Evolutionary conservation across 2,797 vertebrate species (phyloP), one percentile per base, ranked within the genome.

Genomic region (Helicolenus hilgendorfi): DNA sequence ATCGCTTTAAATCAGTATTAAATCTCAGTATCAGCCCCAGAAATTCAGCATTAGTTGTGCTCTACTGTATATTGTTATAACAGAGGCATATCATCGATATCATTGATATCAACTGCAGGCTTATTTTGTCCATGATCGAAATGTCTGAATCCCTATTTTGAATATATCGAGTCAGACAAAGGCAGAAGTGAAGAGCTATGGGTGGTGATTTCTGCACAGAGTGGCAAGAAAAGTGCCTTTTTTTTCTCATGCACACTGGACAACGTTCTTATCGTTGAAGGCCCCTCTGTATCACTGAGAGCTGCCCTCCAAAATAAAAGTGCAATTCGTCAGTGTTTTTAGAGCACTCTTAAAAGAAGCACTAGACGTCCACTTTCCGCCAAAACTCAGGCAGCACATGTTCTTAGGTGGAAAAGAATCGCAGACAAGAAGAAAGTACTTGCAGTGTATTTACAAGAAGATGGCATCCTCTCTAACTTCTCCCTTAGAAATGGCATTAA

Each of bases 401-500:
- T 49, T 20, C 45, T 15, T 49, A 85, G 45, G 70, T 67, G 67
- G 22, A 67, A 49, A 71, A 72, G 80, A 81, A 84, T 79, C 79
- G 72, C 60, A 79, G 55, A 85, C 81, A 81, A 86, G 92, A 84
- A 75, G 36, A 85, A 87, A 87, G 84, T 69, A 86, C 86, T 85
- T 88, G 72, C 74, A 79, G 70, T 74, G 71, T 91, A 89, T 92
- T 95, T 93, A 89, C 83, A 86, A 81, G 77, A 90, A 24, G 58
- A 73, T 76, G 67, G 73, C 83, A 85, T 94, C 90, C 77, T 81
- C 24, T 80, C 78, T 29, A 27, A 62, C 72, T 89, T 77, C 83
- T 84, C 60, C 83, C 87, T 83, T 81, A 92, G 60, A 94, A 95
- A 96, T 91, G 84, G 91, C 81, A 88, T 84, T 94, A 59, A 89